Base-by-base conservation (phyloP, 2,888 invertebrate species). In the Eilema sororculum region DNA sequence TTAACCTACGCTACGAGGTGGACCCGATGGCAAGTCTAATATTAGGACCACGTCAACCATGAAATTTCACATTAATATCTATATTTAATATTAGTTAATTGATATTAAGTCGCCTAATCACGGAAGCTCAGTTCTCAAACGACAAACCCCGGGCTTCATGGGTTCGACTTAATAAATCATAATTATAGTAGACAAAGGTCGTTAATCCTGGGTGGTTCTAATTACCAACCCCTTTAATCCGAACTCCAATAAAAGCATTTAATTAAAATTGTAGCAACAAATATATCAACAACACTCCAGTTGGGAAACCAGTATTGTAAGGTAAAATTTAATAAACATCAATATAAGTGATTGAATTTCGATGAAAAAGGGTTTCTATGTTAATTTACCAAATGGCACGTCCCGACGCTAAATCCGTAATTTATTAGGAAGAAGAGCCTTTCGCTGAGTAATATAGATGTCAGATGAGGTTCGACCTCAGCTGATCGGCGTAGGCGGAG, bases 161-260 rank as follows among this genome's bases (percentile, higher is more conserved):
- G 76, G 16, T 84, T 76, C 80, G 82, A 89, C 86, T 91, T 89
- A 88, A 90, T 93, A 90, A 92, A 91, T 93, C 89, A 92, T 93
- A 91, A 91, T 91, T 91, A 85, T 85, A 84, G 83, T 84, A 89
- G 89, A 90, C 90, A 90, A 89, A 92, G 91, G 91, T 92, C 89
- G 89, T 89, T 92, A 91, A 93, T 91, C 91, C 89, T 87, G 85
- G 86, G 84, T 85, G 89, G 87, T 86, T 90, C 92, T 91, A 90
- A 92, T 93, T 91, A 90, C 87, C 87, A 84, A 87, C 87, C 90
- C 89, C 84, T 87, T 90, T 91, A 91, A 92, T 89, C 90, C 81
- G 78, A 82, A 85, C 86, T 86, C 86, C 86, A 89, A 91, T 92
- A 90, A 91, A 90, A 90, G 89, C 89, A 87, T 90, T 91, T 93